Evolutionary conservation across 2,113 vertebrate genomes (phyloP).

Genomic region (Delphinapterus leucas): DNA sequence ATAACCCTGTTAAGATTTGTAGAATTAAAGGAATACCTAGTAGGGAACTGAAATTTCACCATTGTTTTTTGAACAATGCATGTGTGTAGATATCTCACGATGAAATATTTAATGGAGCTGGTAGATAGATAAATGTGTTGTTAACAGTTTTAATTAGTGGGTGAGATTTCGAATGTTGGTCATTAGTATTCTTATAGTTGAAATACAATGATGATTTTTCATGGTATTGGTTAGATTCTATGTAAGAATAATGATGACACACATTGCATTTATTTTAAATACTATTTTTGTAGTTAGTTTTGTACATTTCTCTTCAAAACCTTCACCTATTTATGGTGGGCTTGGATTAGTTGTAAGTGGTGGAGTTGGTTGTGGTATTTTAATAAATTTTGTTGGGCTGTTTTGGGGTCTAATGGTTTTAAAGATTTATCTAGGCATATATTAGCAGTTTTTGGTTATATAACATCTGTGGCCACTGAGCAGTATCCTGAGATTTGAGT

Average conservation of each 20-base stretch:
- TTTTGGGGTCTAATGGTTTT: background rate
- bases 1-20: slow-evolving; percentile 42
- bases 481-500: background rate
- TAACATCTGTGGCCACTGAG: background rate
- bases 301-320: background rate
- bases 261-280: background rate
- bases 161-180: slow-evolving; percentile 19
- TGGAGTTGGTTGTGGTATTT: background rate
- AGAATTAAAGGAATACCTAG: too few relatives aligned
- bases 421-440: background rate
- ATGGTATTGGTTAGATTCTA: background rate
- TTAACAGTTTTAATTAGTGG: slow-evolving; percentile 25
- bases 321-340: background rate
- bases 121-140: background rate
- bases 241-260: background rate
- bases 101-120: background rate
- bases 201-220: background rate
- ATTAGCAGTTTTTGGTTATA: background rate
- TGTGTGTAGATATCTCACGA: too few relatives aligned
- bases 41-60: background rate
- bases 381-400: background rate
- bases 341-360: background rate
- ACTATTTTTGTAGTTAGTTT: background rate
- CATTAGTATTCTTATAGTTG: slow-evolving; percentile 16
- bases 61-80: too few relatives aligned